Percentiles rank a stretch among this genome's conserved stretches.
Evolutionary conservation across 2,797 vertebrate species (phyloP).

Genomic region (Cyclura pinguis): DNA sequence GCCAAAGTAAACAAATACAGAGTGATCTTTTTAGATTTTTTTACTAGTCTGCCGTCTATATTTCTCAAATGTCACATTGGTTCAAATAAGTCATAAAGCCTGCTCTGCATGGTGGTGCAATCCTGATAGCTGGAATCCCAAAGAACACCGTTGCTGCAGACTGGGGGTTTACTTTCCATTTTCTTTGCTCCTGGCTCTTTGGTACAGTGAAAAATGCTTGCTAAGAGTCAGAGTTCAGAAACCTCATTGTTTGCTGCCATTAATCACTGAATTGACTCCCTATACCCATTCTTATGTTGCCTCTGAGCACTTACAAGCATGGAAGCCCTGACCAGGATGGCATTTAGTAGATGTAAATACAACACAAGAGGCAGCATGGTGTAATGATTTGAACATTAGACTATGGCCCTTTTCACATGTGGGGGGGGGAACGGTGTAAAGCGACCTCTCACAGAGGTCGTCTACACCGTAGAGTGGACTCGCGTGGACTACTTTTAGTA

Average conservation of each 20-base stretch:
- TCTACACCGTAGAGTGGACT: no score
- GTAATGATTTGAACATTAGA: no score
- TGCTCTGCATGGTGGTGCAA: background rate
- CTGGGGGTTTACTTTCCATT: slow-evolving; percentile 12
- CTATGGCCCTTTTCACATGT: no score
- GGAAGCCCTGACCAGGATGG: background rate
- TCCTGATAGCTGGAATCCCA: background rate
- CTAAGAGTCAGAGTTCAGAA: slow-evolving; percentile 49
- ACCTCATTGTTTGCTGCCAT: slow-evolving; percentile 47
- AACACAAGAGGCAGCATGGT: background rate
- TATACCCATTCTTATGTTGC: background rate
- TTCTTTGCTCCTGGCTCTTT: slow-evolving; percentile 46
- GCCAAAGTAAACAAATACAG: slow-evolving; percentile 64
- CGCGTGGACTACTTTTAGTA: no score
- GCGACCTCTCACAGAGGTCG: no score
- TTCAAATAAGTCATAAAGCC: slow-evolving; percentile 54
- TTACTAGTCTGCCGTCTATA: slow-evolving; percentile 57
- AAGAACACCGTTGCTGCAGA: slow-evolving; percentile 10
- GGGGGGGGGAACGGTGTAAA: no score
- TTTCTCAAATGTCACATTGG: slow-evolving; percentile 47
- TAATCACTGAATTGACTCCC: slow-evolving; percentile 11
- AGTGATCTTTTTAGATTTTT: slow-evolving; percentile 42
- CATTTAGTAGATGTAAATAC: background rate
- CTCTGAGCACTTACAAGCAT: background rate
- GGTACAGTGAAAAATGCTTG: slow-evolving; percentile 50